A percentile compares a stretch with the other conserved stretches of the same genome.
Conservation (phyloP, 2,888 invertebrate species). For the Elmis aenea region DNA sequence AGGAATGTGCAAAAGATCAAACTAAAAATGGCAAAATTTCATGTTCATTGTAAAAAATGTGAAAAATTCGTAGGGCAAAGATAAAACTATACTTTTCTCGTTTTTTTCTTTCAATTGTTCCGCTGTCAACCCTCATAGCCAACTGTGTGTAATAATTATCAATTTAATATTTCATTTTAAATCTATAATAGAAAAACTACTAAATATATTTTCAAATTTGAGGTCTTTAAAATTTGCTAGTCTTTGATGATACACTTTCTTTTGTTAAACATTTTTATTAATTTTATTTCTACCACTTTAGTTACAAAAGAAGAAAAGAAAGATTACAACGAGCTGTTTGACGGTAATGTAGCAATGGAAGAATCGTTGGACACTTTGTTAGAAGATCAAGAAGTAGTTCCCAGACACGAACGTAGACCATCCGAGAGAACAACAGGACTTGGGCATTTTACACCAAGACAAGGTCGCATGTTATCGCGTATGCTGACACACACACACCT, state of each 20-base stretch:
- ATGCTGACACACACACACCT: slow-evolving; percentile 91
- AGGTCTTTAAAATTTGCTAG: too few species aligned
- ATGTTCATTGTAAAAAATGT: too few species aligned
- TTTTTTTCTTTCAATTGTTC: too few species aligned
- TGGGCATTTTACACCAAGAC: slow-evolving; percentile 82
- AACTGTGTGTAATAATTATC: too few species aligned
- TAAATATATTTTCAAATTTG: too few species aligned
- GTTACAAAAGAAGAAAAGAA: slow-evolving; percentile 44
- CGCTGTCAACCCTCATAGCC: too few species aligned
- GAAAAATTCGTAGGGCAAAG: too few species aligned
- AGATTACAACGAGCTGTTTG: slow-evolving; percentile 91
- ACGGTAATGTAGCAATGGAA: slow-evolving; percentile 68
- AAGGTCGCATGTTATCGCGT: slow-evolving; percentile 77
- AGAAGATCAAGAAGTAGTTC: slow-evolving; percentile 61
- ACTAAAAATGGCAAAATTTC: too few species aligned
- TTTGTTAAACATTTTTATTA: slow-evolving; percentile 1
- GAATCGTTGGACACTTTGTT: slow-evolving; percentile 77
- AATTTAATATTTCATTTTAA: too few species aligned
- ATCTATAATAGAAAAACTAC: too few species aligned
- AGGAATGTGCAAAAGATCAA: too few species aligned
- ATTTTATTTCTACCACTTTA: slow-evolving; percentile 35
- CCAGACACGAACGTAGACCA: slow-evolving; percentile 45
- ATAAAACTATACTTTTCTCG: too few species aligned
- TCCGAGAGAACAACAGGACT: slow-evolving; percentile 48
- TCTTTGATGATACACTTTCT: not conserved